phyloP scores from a whole-genome alignment of 2,888 invertebrate species.

The Coronaproctus castanopsis region DNA sequence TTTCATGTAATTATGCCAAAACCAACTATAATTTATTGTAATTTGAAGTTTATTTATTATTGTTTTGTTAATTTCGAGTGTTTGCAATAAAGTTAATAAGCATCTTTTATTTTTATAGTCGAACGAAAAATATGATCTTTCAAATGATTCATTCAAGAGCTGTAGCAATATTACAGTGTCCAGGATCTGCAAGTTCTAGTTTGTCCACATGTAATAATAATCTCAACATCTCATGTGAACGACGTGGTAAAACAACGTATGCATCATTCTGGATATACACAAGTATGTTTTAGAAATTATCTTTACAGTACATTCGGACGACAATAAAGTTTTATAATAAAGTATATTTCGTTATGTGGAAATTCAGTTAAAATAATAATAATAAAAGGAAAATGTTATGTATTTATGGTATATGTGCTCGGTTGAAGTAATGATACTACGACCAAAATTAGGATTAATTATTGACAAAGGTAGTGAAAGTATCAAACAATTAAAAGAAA shows the following conservation, averaged over 20 bases:
- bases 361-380: too few species aligned
- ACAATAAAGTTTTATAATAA: too few species aligned
- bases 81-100: background rate
- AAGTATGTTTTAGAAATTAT: background rate
- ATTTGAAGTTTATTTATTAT: background rate
- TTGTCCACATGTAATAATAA: background rate
- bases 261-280: background rate
- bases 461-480: slow-evolving; percentile 99
- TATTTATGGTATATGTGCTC: too few species aligned
- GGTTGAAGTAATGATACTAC: slow-evolving; percentile 87
- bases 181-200: background rate
- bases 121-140: slow-evolving; percentile 57
- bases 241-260: background rate
- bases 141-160: slow-evolving; percentile 34
- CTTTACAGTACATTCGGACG: too few species aligned
- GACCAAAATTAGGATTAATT: slow-evolving; percentile 90
- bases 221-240: background rate
- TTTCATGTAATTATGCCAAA: background rate
- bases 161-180: slow-evolving; percentile 6
- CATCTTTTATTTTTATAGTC: too few species aligned
- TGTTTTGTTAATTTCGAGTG: too few species aligned
- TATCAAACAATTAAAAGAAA: slow-evolving; percentile 83
- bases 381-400: too few species aligned
- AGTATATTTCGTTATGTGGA: too few species aligned
- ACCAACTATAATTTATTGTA: background rate